Evolutionary conservation across 2,797 vertebrate genomes (phyloP), one percentile per base, ranked within the genome.

Genomic region (Loriculus beryllinus): DNA sequence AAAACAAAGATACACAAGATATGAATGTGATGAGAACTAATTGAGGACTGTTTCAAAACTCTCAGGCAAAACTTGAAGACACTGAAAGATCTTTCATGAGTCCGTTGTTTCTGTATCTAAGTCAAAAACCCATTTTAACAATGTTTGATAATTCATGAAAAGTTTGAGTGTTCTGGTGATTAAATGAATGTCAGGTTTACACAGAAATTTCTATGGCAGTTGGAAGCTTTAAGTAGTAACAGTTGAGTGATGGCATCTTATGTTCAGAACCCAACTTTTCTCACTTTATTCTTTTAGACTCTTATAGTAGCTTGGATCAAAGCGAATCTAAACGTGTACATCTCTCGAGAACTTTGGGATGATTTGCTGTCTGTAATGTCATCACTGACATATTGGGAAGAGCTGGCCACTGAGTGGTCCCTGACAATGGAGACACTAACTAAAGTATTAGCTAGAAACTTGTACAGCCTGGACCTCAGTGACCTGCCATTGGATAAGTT

Each of bases 301-400:
- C 98, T 99, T 94, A 99, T 99, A 75, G 99, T 99, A 86, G 99
- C 99, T 82, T 99, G 99, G 99, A 99, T 99, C 96, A 99, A 99
- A 97, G 99, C 99, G n/a, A 99, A 99, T 91, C 97, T 99, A 82
- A 99, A 99, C 48, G 99, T 99, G 75, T 99, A 99, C 95, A 99
- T 99, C 96, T 99, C 99, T 96, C 98, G 99, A 95, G 99, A 99
- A 78, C 98, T 99, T 90, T 99, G 99, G 99, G 99, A 99, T 85
- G 99, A 99, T 91, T 98, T 99, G 87, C 98, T 99, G 37, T 98
- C 98, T 25, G 99, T 99, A 52, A 98, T 99, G 94, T 99, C 99
- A 70, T 99, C 99, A 5, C 97, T 99, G 82, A 99, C 99, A 14
- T 99, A 98, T 93, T 99, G 99, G 99, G 99, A 99, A 96, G 99